Evolutionary conservation across 1,140 invertebrate genomes (phyloP), one percentile per base, ranked within the genome.

Genomic region (Eupristina koningsbergeri): DNA sequence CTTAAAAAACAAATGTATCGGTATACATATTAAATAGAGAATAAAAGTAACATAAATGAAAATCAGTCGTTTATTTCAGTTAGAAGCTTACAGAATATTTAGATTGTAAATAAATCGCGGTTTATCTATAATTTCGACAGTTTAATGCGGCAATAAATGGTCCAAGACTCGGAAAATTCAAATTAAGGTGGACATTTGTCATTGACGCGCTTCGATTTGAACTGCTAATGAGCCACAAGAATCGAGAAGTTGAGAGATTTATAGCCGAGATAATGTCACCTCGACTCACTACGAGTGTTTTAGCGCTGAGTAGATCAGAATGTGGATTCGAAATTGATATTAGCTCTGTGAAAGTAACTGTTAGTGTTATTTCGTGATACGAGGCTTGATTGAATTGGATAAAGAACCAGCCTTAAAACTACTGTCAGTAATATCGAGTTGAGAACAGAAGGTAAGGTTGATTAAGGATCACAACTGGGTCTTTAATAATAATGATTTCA

Each of bases 151-250:
- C 82, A 79, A 63, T 79, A 79, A 83, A 79, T 84, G 82, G 64
- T 41, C 13, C 17, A 64, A 63, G 73, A 74, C 50, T 73, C 53
- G 61, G 64, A 31, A 84, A 74, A 84, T 71, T 63, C 58, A 78
- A n/a, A 41, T 8, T 8, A 6, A 76, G 50, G 45, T 74, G 67
- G 82, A 74, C 82, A 84, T 80, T 84, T 84, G 83, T 84, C 83
- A 84, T 80, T 67, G 78, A 64, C 83, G 78, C 71, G 58, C 83
- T 76, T 84, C 69, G 71, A 80, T 84, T 84, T 73, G 58, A 84
- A 76, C 83, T 84, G 78, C 83, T 84, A 84, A 84, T 84, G 83
- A 84, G 83, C 83, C 71, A 34, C 64, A 84, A 84, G 83, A 84
- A 75, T 76, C 45, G 58, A 74, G 58, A 50, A 71, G n/a, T 64